Evolutionary conservation across 2,113 vertebrate genomes (phyloP).

Genomic region (Scophthalmus maximus): DNA sequence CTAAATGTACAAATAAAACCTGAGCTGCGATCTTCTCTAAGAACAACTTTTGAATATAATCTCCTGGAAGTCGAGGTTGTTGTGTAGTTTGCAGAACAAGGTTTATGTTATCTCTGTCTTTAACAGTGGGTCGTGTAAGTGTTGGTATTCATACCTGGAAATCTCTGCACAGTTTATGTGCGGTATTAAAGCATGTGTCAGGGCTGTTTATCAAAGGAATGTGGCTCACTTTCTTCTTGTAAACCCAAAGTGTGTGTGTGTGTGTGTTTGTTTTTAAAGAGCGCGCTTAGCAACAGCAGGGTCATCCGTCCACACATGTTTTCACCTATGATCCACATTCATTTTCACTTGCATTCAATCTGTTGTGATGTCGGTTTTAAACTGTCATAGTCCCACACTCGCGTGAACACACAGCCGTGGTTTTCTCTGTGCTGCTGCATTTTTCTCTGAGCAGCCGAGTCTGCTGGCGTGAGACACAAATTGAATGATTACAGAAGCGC

Average conservation of each 20-base stretch:
- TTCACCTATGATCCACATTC: conserved; percentile 9
- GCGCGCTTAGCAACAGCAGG: conserved; percentile 48
- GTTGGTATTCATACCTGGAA: conserved; percentile 41
- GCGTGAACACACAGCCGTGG: not conserved
- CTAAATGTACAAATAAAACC: not conserved
- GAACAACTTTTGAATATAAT: not conserved
- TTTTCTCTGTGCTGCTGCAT: not conserved
- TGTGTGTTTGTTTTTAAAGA: conserved; percentile 26
- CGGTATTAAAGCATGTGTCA: conserved; percentile 14
- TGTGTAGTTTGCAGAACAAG: not conserved
- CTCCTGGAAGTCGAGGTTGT: not conserved
- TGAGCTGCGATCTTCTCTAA: not conserved
- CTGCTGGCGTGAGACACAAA: not conserved
- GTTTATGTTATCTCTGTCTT: conserved; percentile 10
- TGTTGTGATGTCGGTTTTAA: conserved; percentile 20
- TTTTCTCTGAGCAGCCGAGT: not conserved
- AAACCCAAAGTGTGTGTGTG: conserved; percentile 53
- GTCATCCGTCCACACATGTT: conserved; percentile 15
- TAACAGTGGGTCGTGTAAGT: conserved; percentile 4
- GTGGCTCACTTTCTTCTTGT: conserved; percentile 53
- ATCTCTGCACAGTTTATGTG: conserved; percentile 33
- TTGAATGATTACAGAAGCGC: conserved; percentile 28
- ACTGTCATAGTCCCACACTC: conserved; percentile 20
- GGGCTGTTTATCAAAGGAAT: conserved; percentile 57
- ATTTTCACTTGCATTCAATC: not conserved